Conservation (phyloP, 2,797 vertebrate genomes). For the Ctenopoma multispine region DNA sequence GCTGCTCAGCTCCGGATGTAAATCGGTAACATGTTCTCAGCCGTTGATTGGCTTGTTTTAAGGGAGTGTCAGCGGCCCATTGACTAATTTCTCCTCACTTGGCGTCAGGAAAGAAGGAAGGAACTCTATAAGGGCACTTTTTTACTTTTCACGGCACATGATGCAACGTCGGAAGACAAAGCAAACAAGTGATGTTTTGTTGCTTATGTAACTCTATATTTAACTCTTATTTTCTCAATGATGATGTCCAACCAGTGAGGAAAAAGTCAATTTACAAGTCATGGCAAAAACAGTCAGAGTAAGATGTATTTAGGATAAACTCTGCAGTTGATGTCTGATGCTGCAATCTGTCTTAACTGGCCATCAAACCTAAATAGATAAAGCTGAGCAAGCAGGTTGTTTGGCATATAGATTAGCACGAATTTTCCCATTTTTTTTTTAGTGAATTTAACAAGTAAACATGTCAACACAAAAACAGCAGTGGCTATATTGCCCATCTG, state of each 20-base stretch:
- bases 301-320: constrained; percentile 15
- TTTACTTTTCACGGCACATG: constrained; percentile 39
- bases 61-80: constrained; percentile 48
- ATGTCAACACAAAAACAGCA: constrained; percentile 15
- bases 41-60: constrained; percentile 57
- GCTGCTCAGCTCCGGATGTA: constrained; percentile 33
- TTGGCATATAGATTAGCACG: constrained; percentile 9
- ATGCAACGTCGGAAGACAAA: constrained; percentile 35
- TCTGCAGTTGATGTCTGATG: background rate
- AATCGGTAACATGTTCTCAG: constrained; percentile 24
- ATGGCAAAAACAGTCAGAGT: background rate
- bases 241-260: constrained; percentile 18
- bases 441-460: constrained; percentile 3
- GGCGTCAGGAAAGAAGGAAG: constrained; percentile 62
- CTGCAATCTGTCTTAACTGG: background rate
- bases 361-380: constrained; percentile 5
- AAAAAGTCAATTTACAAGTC: constrained; percentile 19
- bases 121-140: constrained; percentile 53
- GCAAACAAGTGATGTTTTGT: constrained; percentile 42
- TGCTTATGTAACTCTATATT: constrained; percentile 57
- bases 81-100: constrained; percentile 50
- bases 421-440: constrained; percentile 8
- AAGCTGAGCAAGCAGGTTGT: constrained; percentile 2
- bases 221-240: constrained; percentile 18
- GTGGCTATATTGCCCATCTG: constrained; percentile 42